Base-by-base conservation (phyloP, 1,140 invertebrate species). In the Fopius arisanus region DNA sequence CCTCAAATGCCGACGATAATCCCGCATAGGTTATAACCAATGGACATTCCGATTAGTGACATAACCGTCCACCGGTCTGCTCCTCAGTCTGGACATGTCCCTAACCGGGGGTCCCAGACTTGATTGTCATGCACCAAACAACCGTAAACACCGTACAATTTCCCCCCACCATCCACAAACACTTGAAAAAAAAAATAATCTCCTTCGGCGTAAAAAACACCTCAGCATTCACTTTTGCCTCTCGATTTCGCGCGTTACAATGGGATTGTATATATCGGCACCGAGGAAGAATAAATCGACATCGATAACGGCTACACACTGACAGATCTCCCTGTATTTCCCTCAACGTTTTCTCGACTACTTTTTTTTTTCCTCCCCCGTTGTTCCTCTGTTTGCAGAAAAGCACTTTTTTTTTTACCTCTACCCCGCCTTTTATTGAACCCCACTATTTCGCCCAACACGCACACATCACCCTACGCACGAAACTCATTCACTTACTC, bases 11-110 rank as follows among this genome's bases (percentile, higher is more conserved):
- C n/a, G 33, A 33, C 70, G 74, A 71, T 70, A 74, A 43, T 70
- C 69, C 40, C 33, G 74, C 65, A 67, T 67, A 67, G 78, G 75
- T 83, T 80, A 83, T 79, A 76, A 70, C 76, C 76, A 2, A 78
- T 82, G 72, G 74, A 73, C 78, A 77, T 78, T 75, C 73, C 78
- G 79, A 75, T 78, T 80, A 76, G 79, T 78, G 81, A 83, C 77
- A 84, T 79, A 84, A 85, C 78, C 80, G 76, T 71, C 75, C 68
- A 77, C 79, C 70, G 77, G 75, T 73, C 81, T 77, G 74, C 77
- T 80, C 78, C 82, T 81, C 74, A 84, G 73, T 76, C 78, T 76
- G 70, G 78, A 81, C 83, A 84, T 83, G 75, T 81, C 79, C 33
- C 31, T 62, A 72, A 65, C 16, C 28, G 33, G 70, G 14, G n/a